Percentiles rank a stretch among this genome's conserved stretches.
phyloP scores from a whole-genome alignment of 2,888 invertebrate species.

The Charanyca ferruginea region DNA sequence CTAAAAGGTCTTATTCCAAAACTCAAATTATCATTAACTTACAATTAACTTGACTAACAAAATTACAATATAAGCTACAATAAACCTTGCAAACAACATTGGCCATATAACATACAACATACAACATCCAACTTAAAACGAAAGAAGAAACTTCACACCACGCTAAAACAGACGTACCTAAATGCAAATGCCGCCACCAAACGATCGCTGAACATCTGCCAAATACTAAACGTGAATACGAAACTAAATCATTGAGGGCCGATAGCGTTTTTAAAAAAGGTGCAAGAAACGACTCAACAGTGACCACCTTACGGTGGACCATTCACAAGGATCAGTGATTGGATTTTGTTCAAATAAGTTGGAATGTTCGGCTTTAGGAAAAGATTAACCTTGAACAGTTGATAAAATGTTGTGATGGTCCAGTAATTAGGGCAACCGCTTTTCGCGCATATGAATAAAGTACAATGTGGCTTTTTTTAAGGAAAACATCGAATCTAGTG shows the following conservation, averaged over 20 bases:
- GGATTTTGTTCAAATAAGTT: constrained; percentile 36
- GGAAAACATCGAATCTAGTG: too few species aligned
- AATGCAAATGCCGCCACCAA: constrained; percentile 60
- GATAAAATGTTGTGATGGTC: background rate
- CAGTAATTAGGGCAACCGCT: too few species aligned
- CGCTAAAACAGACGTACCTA: constrained; percentile 41
- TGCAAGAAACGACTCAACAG: constrained; percentile 54
- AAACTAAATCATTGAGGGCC: constrained; percentile 61
- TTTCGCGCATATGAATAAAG: too few species aligned
- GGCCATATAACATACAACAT: constrained; percentile 11
- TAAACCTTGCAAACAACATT: constrained; percentile 16
- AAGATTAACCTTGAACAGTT: constrained; percentile 8
- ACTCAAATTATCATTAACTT: background rate
- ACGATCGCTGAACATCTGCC: constrained; percentile 68
- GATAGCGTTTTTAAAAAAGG: constrained; percentile 60
- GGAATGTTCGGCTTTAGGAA: constrained; percentile 16
- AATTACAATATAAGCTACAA: background rate
- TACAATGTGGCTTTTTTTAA: too few species aligned
- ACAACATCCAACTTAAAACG: constrained; percentile 32
- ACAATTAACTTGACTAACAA: background rate
- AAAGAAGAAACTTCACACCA: constrained; percentile 44
- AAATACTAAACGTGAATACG: constrained; percentile 64
- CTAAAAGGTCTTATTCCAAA: background rate
- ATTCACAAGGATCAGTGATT: constrained; percentile 45
- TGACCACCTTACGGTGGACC: constrained; percentile 45